Evolutionary conservation across 2,888 invertebrate species (phyloP).

Genomic region (Agrochola macilenta): DNA sequence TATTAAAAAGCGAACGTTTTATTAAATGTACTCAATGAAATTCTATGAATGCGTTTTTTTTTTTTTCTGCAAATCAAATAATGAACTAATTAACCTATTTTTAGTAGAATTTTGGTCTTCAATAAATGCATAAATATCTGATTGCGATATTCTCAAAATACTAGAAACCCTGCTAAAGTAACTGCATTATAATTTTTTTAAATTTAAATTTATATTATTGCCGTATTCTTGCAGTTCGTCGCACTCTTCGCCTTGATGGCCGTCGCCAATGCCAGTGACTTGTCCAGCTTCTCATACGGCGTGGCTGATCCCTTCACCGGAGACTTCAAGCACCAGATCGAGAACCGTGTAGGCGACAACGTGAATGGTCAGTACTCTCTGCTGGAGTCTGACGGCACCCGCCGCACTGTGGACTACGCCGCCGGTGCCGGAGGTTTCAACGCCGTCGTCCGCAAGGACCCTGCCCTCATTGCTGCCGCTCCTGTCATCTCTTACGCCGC

Average conservation of each 20-base stretch:
- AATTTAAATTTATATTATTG: neutral
- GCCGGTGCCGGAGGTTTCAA: constrained; percentile 89
- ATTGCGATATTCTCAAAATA: neutral
- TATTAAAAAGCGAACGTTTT: constrained; percentile 32
- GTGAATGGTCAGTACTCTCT: constrained; percentile 80
- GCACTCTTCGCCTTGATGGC: constrained; percentile 76
- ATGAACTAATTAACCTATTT: neutral
- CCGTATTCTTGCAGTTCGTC: constrained; percentile 74
- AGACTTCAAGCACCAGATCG: constrained; percentile 87
- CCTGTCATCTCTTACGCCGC: constrained; percentile 58
- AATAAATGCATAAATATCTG: neutral
- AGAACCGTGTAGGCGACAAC: constrained; percentile 72
- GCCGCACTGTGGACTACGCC: constrained; percentile 89
- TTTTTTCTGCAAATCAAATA: constrained; percentile 1
- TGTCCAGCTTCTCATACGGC: constrained; percentile 87
- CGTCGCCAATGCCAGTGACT: constrained; percentile 73
- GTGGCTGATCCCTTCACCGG: constrained; percentile 89
- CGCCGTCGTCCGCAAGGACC: constrained; percentile 88
- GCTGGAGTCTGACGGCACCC: constrained; percentile 88
- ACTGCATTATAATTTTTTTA: neutral
- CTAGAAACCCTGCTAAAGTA: neutral
- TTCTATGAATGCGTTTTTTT: neutral
- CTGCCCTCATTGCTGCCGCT: constrained; percentile 72
- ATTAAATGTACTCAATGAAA: neutral
- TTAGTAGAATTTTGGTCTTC: neutral